Evolutionary conservation across 30 jellyfish, hydroid and myxozoan species (phyloP).

Genomic region (Pelagia noctiluca): DNA sequence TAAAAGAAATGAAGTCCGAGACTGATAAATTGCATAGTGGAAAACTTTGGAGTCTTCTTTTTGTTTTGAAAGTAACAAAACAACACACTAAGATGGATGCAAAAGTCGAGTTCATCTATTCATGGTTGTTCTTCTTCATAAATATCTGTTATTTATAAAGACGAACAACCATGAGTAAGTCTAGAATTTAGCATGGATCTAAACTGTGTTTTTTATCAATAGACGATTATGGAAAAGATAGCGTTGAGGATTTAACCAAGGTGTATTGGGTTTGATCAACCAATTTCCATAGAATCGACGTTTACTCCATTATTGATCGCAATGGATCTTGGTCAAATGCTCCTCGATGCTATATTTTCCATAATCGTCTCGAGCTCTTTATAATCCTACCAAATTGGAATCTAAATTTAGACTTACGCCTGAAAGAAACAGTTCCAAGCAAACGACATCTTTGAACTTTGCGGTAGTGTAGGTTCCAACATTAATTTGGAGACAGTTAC

Average conservation of each 20-base stretch:
- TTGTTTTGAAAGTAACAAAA: neutral
- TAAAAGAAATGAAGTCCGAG: constrained; percentile 1
- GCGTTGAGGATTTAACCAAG: constrained; percentile 6
- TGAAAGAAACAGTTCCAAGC: constrained; percentile 5
- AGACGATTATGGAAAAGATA: neutral
- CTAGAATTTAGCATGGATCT: neutral
- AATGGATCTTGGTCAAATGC: constrained; percentile 5
- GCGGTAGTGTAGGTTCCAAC: constrained; percentile 4
- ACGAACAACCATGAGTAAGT: neutral
- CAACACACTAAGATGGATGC: neutral
- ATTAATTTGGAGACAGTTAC: too few species aligned
- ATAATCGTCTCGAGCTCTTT: constrained; percentile 1
- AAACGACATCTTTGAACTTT: neutral
- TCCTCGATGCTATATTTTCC: neutral
- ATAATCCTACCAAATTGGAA: neutral
- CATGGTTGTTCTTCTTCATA: constrained; percentile 3
- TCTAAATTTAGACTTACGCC: constrained; percentile 3
- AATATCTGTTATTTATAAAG: neutral
- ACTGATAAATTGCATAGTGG: neutral
- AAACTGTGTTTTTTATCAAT: neutral
- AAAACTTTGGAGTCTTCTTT: neutral
- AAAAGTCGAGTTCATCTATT: neutral
- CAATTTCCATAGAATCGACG: constrained; percentile 1
- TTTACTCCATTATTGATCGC: neutral
- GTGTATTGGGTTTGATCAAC: neutral